Conservation (phyloP, 2,113 vertebrate species). For the Microtus oregoni region DNA sequence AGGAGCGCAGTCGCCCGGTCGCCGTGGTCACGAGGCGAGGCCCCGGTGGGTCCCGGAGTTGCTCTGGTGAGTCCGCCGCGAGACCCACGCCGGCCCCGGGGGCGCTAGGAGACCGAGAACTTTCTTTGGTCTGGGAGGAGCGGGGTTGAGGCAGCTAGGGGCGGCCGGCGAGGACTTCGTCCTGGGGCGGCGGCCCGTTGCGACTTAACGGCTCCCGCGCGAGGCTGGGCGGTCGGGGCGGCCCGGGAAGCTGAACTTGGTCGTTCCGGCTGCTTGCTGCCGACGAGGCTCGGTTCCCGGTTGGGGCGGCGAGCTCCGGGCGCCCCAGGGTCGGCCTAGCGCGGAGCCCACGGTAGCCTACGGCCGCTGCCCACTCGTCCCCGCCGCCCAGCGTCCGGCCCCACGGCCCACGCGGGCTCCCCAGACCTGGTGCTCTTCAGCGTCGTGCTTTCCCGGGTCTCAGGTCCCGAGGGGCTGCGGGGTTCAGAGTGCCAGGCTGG, state of each 20-base stretch:
- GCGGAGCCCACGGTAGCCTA: slow-evolving; percentile 12
- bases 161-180: slow-evolving; percentile 63
- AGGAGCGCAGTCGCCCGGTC: slow-evolving; percentile 33
- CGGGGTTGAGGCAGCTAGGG: slow-evolving; percentile 43
- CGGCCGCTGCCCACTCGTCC: slow-evolving; percentile 39
- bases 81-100: slow-evolving; percentile 41
- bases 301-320: not conserved
- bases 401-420: not conserved
- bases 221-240: not conserved
- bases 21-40: slow-evolving; percentile 33
- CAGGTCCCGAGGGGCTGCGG: not conserved
- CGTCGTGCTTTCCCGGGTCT: not conserved
- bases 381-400: not conserved
- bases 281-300: slow-evolving; percentile 29
- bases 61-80: slow-evolving; percentile 71
- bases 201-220: slow-evolving; percentile 70
- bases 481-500: not conserved
- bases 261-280: not conserved
- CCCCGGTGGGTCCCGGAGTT: slow-evolving; percentile 36
- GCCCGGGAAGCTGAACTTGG: slow-evolving; percentile 49
- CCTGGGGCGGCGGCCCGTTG: slow-evolving; percentile 28
- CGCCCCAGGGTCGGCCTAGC: slow-evolving; percentile 34
- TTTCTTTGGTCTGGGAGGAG: slow-evolving; percentile 80
- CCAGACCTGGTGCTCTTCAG: slow-evolving; percentile 75
- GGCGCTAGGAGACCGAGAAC: slow-evolving; percentile 57